phyloP scores from a whole-genome alignment of 1,140 invertebrate genomes.

The Heterodera carotae region DNA sequence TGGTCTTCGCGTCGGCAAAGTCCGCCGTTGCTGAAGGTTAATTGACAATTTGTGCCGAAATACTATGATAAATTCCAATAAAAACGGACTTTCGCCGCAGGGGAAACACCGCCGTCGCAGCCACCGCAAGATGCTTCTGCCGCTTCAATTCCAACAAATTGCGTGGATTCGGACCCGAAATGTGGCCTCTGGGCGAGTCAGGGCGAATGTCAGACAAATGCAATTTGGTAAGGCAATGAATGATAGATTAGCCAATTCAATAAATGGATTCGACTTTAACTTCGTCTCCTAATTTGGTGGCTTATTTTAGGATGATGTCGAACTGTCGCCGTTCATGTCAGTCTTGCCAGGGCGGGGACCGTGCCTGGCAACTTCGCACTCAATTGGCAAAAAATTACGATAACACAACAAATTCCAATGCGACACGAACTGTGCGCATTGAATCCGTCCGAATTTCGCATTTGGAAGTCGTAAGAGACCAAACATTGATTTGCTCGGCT shows the following conservation, averaged over 20 bases:
- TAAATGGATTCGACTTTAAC: too few relatives aligned
- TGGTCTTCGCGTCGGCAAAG: neutral
- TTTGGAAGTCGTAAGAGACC: slow-evolving; percentile 53
- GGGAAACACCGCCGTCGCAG: neutral
- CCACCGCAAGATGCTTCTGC: slow-evolving; percentile 10
- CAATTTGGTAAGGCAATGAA: slow-evolving; percentile 54
- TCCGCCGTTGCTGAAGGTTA: neutral
- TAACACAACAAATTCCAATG: slow-evolving; percentile 53
- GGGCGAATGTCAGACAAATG: slow-evolving; percentile 64
- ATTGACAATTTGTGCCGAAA: neutral
- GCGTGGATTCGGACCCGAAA: slow-evolving; percentile 63
- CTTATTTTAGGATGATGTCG: slow-evolving; percentile 60
- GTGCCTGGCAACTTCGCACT: slow-evolving; percentile 60
- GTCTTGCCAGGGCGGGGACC: slow-evolving; percentile 63
- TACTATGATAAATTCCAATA: neutral
- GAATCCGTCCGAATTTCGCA: slow-evolving; percentile 62
- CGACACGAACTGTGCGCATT: slow-evolving; percentile 49
- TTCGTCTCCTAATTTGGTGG: too few relatives aligned
- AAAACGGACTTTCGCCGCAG: neutral
- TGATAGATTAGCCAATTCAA: neutral
- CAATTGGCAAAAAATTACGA: slow-evolving; percentile 60
- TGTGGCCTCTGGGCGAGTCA: slow-evolving; percentile 63
- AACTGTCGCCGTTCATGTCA: slow-evolving; percentile 64
- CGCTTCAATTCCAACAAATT: slow-evolving; percentile 31
- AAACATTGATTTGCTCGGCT: neutral